Evolutionary conservation across 1,140 invertebrate genomes (phyloP), one percentile per base, ranked within the genome.

Genomic region (Megathymus violae): DNA sequence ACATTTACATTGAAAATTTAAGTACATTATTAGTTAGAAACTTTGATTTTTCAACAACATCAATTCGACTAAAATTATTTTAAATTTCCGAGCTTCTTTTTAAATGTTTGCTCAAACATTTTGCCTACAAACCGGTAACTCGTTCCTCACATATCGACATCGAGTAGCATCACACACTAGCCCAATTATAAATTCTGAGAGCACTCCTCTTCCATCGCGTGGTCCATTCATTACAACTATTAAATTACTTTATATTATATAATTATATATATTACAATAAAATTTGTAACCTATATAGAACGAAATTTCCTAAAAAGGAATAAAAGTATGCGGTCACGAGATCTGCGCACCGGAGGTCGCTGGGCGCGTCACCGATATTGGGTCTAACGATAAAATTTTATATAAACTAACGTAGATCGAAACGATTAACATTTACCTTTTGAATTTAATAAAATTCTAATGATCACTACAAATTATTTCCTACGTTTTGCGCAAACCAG

Each of bases 1-100:
- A 82, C 88, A 86, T 91, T 89, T 88, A 89, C 85, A 91, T 85
- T 87, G 84, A 89, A 87, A 85, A 80, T 88, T 90, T 91, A 89
- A 91, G 87, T 89, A 89, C 87, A 86, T 83, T 88, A 84, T 74
- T 84, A 76, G 86, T 89, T 89, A 89, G 83, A 88, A 88, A 89
- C 84, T 88, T 88, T 91, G 80, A 86, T 82, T 86, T 85, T 85
- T 83, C 69, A 91, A 89, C 87, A 91, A 91, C 88, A 91, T 91
- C 88, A 84, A 91, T 88, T 86, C 80, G 80, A 88, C 87, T 89
- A 88, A 80, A 87, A 84, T 81, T 80, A 82, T 80, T 80, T 80
- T 67, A 69, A 76, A 72, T 74, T 72, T 78, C 69, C 75, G 88
- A 91, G 88, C 88, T 82, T 85, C 73, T 77, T 91, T 91, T 91